Evolutionary conservation across 2,113 vertebrate species (phyloP).

Genomic region (Coreoperca whiteheadi): DNA sequence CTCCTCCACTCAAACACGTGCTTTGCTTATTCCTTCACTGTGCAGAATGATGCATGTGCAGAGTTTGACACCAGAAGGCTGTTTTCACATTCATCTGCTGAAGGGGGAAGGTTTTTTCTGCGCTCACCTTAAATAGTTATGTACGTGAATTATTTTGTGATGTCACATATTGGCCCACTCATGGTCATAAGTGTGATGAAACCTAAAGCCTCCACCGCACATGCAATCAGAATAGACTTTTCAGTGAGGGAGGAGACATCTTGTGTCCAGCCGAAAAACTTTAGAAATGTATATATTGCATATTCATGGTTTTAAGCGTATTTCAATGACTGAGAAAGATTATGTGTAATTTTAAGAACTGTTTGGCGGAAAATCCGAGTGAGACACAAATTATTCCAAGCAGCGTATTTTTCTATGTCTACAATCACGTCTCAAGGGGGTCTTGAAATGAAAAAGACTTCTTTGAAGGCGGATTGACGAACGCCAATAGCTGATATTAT

Average conservation of each 20-base stretch:
- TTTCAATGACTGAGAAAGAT: not conserved
- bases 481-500: not conserved
- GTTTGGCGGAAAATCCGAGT: not conserved
- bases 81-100: not conserved
- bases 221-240: not conserved
- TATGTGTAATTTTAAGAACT: not conserved
- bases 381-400: not conserved
- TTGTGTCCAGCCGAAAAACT: not conserved
- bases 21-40: too few species aligned
- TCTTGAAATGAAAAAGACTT: not conserved
- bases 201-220: not conserved
- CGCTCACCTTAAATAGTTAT: not conserved
- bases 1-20: too few species aligned
- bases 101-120: not conserved
- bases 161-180: not conserved
- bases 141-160: not conserved
- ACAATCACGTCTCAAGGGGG: not conserved
- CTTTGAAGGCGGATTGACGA: not conserved
- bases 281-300: too few species aligned
- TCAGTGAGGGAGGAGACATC: not conserved
- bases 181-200: not conserved
- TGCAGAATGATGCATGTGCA: not conserved
- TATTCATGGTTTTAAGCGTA: not conserved
- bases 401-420: not conserved
- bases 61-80: not conserved